A percentile compares a stretch with the other conserved stretches of the same genome.
Conservation (phyloP, 2,797 vertebrate species). For the Macropus fuliginosus region DNA sequence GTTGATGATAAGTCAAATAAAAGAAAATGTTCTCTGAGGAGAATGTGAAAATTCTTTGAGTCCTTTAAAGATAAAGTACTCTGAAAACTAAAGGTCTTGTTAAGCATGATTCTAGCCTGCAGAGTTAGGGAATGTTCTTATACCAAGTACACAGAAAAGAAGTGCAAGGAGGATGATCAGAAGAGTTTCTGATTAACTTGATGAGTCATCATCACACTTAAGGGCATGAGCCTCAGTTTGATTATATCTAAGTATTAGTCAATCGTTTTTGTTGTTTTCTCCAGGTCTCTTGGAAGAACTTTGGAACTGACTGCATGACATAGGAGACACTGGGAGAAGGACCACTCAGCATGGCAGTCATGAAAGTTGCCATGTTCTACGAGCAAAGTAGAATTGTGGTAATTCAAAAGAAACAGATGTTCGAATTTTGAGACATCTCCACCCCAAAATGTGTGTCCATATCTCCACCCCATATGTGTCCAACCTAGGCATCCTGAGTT, state of each 20-base stretch:
- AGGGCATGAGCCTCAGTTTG: neutral
- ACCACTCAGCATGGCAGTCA: too few species aligned
- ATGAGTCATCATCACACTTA: neutral
- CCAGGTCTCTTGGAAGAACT: too few species aligned
- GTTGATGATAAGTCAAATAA: neutral
- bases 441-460: too few species aligned
- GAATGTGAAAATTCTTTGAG: neutral
- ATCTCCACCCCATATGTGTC: too few species aligned
- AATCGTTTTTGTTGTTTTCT: neutral
- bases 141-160: neutral
- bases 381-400: too few species aligned
- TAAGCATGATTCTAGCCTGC: neutral
- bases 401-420: too few species aligned
- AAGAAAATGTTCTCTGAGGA: neutral
- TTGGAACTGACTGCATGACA: too few species aligned
- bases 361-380: too few species aligned
- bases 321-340: too few species aligned
- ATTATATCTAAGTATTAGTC: neutral
- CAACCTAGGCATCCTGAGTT: too few species aligned
- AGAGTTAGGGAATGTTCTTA: neutral
- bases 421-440: too few species aligned
- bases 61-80: neutral
- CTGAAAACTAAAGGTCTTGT: neutral
- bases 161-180: neutral
- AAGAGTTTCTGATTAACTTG: neutral